phyloP scores from a whole-genome alignment of 2,113 vertebrate genomes.

The Crotalus tigris region DNA sequence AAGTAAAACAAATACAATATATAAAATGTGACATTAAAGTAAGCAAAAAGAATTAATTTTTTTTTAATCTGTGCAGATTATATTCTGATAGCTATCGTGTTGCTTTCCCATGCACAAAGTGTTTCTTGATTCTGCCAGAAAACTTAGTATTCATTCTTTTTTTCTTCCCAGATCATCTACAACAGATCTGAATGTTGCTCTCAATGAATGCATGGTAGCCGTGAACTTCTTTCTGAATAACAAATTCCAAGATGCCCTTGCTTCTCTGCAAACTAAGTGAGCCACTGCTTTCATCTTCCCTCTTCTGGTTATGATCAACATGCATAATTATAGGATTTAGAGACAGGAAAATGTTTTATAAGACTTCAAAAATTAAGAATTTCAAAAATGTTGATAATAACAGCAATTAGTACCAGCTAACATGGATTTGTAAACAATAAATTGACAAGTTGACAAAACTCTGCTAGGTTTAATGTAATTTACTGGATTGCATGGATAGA shows the following conservation, averaged over 20 bases:
- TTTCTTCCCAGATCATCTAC: slow-evolving; percentile 68
- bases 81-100: background rate
- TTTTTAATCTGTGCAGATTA: background rate
- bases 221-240: slow-evolving; percentile 94
- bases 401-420: background rate
- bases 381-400: background rate
- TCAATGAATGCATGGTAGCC: slow-evolving; percentile 90
- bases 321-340: background rate
- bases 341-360: background rate
- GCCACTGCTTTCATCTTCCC: slow-evolving; percentile 29
- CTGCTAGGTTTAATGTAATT: background rate
- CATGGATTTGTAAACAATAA: background rate
- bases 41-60: background rate
- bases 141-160: slow-evolving; percentile 3
- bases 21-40: background rate
- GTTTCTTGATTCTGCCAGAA: background rate
- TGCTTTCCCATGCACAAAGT: background rate
- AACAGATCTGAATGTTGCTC: slow-evolving; percentile 80
- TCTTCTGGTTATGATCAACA: background rate
- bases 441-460: background rate
- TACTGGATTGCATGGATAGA: background rate
- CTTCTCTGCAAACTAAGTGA: slow-evolving; percentile 84
- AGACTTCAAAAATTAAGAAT: background rate
- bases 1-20: background rate
- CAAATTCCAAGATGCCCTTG: slow-evolving; percentile 88